A percentile compares a stretch with the other conserved stretches of the same genome.
phyloP scores from a whole-genome alignment of 2,888 invertebrate genomes.

The Perizoma flavofasciatum region DNA sequence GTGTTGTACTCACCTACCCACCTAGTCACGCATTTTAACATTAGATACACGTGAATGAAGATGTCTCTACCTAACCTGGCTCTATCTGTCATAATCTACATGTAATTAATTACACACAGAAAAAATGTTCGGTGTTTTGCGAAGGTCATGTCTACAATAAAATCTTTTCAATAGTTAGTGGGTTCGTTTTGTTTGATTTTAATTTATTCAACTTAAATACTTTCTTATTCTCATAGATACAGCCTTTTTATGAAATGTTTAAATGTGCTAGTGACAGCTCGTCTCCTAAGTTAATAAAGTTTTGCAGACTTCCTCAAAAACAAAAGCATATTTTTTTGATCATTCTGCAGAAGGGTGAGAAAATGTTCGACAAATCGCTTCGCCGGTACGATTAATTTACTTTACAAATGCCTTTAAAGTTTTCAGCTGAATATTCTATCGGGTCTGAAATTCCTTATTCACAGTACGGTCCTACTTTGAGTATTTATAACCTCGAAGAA shows the following conservation, averaged over 20 bases:
- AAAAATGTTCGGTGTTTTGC: too few species aligned
- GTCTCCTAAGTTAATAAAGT: conserved; percentile 30
- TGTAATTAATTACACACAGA: too few species aligned
- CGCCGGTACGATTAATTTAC: conserved; percentile 67
- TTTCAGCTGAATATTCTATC: conserved; percentile 56
- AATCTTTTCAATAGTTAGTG: too few species aligned
- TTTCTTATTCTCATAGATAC: too few species aligned
- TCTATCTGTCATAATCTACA: neutral
- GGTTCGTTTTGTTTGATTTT: too few species aligned
- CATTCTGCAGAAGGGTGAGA: conserved; percentile 34
- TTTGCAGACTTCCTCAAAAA: conserved; percentile 30
- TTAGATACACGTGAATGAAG: conserved; percentile 42
- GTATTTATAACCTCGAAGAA: conserved; percentile 25
- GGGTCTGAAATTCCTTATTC: conserved; percentile 46
- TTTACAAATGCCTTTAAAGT: conserved; percentile 70
- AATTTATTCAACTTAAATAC: too few species aligned
- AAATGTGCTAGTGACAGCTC: conserved; percentile 26
- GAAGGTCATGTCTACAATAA: too few species aligned
- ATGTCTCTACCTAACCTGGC: neutral
- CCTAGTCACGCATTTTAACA: conserved; percentile 44
- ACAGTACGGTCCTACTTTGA: conserved; percentile 24
- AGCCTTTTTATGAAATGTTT: conserved; percentile 23
- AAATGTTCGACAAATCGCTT: conserved; percentile 68
- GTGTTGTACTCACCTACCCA: conserved; percentile 55
- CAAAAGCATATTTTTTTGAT: conserved; percentile 37